Evolutionary conservation across 2,113 vertebrate genomes (phyloP).

Genomic region (Petrocephalus zakoni): DNA sequence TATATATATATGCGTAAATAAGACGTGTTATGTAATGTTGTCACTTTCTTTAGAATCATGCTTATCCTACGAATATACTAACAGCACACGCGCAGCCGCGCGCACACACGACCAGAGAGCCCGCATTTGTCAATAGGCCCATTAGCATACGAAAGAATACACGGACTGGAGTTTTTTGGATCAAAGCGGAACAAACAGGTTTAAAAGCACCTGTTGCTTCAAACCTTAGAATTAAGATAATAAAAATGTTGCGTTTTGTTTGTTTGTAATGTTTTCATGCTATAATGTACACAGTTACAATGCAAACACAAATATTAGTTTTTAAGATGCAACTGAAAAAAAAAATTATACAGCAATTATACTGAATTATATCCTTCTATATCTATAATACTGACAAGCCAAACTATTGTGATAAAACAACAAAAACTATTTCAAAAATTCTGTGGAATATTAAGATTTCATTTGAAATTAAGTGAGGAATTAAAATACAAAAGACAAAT

Average conservation of each 20-base stretch:
- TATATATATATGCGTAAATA: not conserved
- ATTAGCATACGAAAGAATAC: constrained; percentile 23
- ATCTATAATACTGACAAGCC: not conserved
- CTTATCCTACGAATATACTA: not conserved
- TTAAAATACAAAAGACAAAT: not conserved
- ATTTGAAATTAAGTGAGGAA: not conserved
- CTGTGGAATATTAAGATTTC: not conserved
- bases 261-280: not conserved
- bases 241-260: not conserved
- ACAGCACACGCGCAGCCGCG: not conserved
- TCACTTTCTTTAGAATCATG: not conserved
- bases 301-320: constrained; percentile 8
- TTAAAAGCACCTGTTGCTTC: constrained; percentile 20
- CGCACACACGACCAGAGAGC: not conserved
- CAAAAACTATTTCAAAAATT: not conserved
- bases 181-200: not conserved
- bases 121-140: not conserved
- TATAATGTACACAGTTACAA: not conserved
- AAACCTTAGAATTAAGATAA: not conserved
- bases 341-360: not conserved
- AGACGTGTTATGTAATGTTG: not conserved
- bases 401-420: not conserved
- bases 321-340: not conserved
- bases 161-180: not conserved
- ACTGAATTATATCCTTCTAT: not conserved